These are phyloP conservation scores for Scaptodrosophila lebanonensis DNA, from an alignment of 1,140 invertebrate species.

Conservation along the genomic window DNA sequence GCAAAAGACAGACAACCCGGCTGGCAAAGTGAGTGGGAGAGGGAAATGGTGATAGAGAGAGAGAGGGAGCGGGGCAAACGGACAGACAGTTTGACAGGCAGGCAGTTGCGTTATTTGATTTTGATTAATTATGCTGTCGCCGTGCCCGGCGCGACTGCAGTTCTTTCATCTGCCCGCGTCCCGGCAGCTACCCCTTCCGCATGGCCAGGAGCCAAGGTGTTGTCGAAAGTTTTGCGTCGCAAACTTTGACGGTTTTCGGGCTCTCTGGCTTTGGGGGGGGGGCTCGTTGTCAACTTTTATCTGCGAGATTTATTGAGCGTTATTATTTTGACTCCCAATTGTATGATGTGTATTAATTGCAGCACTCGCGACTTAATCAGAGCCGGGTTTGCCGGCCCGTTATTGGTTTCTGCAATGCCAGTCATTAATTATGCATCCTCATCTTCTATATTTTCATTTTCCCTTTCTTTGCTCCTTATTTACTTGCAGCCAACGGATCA, in stretches of 20 bases:
- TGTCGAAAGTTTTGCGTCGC: constrained; percentile 36
- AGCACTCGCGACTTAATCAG: constrained; percentile 34
- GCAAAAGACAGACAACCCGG: constrained; percentile 29
- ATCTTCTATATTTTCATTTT: not conserved
- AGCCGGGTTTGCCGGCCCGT: constrained; percentile 1
- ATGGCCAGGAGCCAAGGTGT: constrained; percentile 39
- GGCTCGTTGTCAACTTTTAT: constrained; percentile 66
- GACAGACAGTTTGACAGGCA: constrained; percentile 31
- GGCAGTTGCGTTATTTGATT: constrained; percentile 68
- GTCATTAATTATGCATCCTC: constrained; percentile 63
- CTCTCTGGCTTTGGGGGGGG: constrained; percentile 8
- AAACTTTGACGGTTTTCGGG: not conserved
- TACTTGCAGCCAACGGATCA: constrained; percentile 88
- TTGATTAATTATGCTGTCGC: constrained; percentile 70
- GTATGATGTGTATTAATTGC: constrained; percentile 74
- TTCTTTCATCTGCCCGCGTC: constrained; percentile 55
- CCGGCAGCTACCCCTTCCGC: constrained; percentile 8
- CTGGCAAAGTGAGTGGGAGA: no score
- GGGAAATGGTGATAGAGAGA: no score
- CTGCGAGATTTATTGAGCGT: constrained; percentile 67
- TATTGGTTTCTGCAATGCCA: constrained; percentile 18
- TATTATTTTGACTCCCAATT: constrained; percentile 60
- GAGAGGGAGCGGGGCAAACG: constrained; percentile 46
- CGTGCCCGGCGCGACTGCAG: constrained; percentile 35
- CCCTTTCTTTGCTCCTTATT: constrained; percentile 33